phyloP scores from a whole-genome alignment of 1,140 invertebrate genomes.

The Drosophila virilis region DNA sequence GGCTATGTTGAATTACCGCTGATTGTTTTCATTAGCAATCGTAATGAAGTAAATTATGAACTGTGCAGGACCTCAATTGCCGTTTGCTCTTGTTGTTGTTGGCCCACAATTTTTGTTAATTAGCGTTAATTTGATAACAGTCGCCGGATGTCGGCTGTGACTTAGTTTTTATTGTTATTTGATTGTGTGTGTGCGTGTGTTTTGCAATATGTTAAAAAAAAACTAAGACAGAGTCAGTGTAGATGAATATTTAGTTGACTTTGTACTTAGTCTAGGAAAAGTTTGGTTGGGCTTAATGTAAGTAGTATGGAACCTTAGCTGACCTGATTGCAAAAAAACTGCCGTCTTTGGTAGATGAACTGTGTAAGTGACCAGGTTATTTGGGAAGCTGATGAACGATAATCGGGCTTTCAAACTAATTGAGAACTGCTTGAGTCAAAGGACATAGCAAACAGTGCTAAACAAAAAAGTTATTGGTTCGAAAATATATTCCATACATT shows the following conservation, averaged over 20 bases:
- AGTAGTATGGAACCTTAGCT: no score
- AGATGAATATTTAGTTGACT: neutral
- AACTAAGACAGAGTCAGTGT: neutral
- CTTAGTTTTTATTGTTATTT: slow-evolving; percentile 50
- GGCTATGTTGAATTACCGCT: slow-evolving; percentile 64
- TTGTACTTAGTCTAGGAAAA: no score
- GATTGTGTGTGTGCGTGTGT: slow-evolving; percentile 31
- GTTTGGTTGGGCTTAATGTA: no score
- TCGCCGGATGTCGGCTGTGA: slow-evolving; percentile 29
- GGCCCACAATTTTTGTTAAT: slow-evolving; percentile 64
- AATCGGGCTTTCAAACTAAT: no score
- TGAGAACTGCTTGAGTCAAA: no score
- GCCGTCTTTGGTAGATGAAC: no score
- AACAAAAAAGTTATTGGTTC: no score
- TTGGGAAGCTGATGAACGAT: no score
- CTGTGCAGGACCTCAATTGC: slow-evolving; percentile 51
- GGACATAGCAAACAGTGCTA: no score
- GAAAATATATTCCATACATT: no score
- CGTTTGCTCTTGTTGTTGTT: slow-evolving; percentile 7
- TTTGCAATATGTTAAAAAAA: slow-evolving; percentile 30
- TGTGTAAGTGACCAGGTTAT: no score
- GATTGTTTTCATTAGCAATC: slow-evolving; percentile 83
- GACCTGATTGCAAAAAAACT: no score
- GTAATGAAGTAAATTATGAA: slow-evolving; percentile 81
- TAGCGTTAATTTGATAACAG: slow-evolving; percentile 77